phyloP scores from a whole-genome alignment of 2,797 vertebrate genomes.

The Sandelia bainsii region DNA sequence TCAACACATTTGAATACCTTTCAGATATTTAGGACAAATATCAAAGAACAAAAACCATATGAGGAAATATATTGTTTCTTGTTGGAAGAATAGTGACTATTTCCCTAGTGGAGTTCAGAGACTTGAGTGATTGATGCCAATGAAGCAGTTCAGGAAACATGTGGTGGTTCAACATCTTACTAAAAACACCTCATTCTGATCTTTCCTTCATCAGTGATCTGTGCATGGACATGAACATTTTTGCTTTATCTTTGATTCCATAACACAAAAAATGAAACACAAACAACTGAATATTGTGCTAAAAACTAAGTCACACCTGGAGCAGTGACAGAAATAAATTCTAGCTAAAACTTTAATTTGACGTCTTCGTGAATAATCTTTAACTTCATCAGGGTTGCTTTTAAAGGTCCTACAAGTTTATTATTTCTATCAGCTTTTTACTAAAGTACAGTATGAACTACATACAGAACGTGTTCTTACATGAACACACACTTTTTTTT shows the following conservation, averaged over 20 bases:
- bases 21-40: background rate
- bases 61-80: too few species aligned
- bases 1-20: background rate
- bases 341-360: conserved; percentile 1
- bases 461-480: background rate
- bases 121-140: too few species aligned
- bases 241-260: background rate
- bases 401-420: conserved; percentile 3
- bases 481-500: conserved; percentile 6
- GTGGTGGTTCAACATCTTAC: too few species aligned
- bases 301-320: background rate
- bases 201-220: background rate
- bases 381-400: background rate
- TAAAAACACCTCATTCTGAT: background rate
- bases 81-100: too few species aligned
- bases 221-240: background rate
- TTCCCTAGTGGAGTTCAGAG: too few species aligned
- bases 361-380: conserved; percentile 20
- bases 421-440: conserved; percentile 7
- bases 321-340: conserved; percentile 7
- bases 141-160: too few species aligned
- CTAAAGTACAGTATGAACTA: background rate
- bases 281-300: background rate
- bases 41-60: background rate
- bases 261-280: background rate